Evolutionary conservation across 1,140 invertebrate genomes (phyloP).

Genomic region (Philotrypesis tridentata): DNA sequence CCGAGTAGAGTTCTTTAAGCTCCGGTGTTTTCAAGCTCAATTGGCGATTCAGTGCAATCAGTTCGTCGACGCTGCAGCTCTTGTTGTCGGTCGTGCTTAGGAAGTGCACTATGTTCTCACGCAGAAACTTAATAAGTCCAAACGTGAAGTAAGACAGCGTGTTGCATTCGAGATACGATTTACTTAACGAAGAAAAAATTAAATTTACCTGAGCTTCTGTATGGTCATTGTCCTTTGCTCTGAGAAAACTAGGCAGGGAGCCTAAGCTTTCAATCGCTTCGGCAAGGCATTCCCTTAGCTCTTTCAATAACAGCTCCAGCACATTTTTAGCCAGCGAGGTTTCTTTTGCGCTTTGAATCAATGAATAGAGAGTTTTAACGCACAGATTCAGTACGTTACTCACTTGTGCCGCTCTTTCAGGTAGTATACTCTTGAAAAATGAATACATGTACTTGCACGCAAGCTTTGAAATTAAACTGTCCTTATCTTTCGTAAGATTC

Average conservation of each 20-base stretch:
- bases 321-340: too few relatives aligned
- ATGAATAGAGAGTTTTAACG: conserved; percentile 69
- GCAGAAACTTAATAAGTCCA: too few relatives aligned
- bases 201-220: conserved; percentile 31
- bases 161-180: too few relatives aligned
- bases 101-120: conserved; percentile 72
- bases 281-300: too few relatives aligned
- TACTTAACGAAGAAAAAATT: not conserved
- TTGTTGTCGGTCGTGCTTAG: conserved; percentile 64
- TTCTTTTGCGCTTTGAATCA: conserved; percentile 58
- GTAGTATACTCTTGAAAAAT: too few relatives aligned
- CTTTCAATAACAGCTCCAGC: too few relatives aligned
- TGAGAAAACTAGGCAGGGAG: conserved; percentile 70
- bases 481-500: too few relatives aligned
- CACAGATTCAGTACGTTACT: conserved; percentile 70
- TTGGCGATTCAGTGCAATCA: conserved; percentile 70
- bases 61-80: conserved; percentile 68
- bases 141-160: too few relatives aligned
- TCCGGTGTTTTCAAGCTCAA: conserved; percentile 68
- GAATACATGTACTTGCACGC: too few relatives aligned
- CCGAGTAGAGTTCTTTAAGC: too few relatives aligned
- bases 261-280: conserved; percentile 74
- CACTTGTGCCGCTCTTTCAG: conserved; percentile 66
- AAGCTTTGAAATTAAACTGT: too few relatives aligned
- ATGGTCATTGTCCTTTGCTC: not conserved